Evolutionary conservation across 2,888 invertebrate species (phyloP).

Genomic region (Oconnorella tubifera): DNA sequence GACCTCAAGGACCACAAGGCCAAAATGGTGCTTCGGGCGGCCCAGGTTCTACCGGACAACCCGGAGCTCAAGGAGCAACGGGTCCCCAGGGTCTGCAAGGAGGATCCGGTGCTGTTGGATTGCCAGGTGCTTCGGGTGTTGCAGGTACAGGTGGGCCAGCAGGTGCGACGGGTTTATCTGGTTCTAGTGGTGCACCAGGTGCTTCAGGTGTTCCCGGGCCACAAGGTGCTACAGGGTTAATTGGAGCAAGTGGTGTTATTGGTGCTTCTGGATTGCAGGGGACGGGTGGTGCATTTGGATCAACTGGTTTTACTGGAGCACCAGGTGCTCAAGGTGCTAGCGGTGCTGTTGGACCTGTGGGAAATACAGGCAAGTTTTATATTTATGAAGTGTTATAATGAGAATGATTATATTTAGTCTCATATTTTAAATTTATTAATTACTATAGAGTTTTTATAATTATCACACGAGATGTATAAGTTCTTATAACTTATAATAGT

Average conservation of each 20-base stretch:
- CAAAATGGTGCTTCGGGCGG: constrained; percentile 23
- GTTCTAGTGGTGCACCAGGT: constrained; percentile 12
- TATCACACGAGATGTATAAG: too few species aligned
- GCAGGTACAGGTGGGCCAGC: constrained; percentile 14
- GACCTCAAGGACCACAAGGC: constrained; percentile 25
- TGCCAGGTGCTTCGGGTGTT: constrained; percentile 14
- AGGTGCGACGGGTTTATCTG: constrained; percentile 15
- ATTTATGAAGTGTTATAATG: neutral
- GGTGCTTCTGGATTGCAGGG: neutral
- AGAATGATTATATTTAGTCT: neutral
- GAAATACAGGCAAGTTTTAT: too few species aligned
- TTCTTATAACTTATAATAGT: too few species aligned
- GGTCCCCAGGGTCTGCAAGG: constrained; percentile 19
- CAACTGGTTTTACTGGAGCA: constrained; percentile 8
- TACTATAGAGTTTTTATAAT: too few species aligned
- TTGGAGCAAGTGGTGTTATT: neutral
- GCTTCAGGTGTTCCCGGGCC: neutral
- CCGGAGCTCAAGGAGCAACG: constrained; percentile 32
- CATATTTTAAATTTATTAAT: too few species aligned
- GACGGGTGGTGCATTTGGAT: neutral
- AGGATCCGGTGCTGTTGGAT: constrained; percentile 14
- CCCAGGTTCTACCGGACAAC: constrained; percentile 1
- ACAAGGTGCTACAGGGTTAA: neutral
- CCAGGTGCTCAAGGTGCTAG: constrained; percentile 7
- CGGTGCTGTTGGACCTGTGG: constrained; percentile 6